These are phyloP conservation scores for Beris morrisii DNA, from an alignment of 2,888 invertebrate species.

Conservation along the genomic window DNA sequence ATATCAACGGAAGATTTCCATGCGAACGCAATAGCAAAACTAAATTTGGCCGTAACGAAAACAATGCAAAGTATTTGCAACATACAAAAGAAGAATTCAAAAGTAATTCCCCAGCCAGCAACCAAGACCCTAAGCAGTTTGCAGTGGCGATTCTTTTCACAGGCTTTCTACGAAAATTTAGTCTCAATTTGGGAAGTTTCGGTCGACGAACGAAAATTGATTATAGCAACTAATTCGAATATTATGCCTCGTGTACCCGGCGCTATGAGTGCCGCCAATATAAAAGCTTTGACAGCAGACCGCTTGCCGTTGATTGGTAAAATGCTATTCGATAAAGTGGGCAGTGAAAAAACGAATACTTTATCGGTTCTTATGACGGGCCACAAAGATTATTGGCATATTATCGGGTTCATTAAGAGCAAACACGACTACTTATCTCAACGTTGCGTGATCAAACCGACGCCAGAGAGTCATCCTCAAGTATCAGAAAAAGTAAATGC, in stretches of 20 bases:
- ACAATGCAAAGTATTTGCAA: conserved; percentile 40
- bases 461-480: conserved; percentile 52
- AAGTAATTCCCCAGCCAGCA: conserved; percentile 48
- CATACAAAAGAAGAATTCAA: conserved; percentile 50
- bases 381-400: conserved; percentile 37
- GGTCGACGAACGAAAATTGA: conserved; percentile 42
- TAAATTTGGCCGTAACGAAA: conserved; percentile 37
- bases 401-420: conserved; percentile 49
- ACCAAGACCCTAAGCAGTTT: conserved; percentile 37
- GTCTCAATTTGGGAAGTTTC: conserved; percentile 53
- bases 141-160: conserved; percentile 46
- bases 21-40: conserved; percentile 14
- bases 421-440: conserved; percentile 42
- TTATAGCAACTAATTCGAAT: conserved; percentile 50
- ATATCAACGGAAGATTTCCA: conserved; percentile 8
- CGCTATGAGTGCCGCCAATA: conserved; percentile 50
- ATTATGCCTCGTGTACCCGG: conserved; percentile 50
- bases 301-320: conserved; percentile 47
- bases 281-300: conserved; percentile 44
- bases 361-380: conserved; percentile 48
- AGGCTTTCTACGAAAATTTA: conserved; percentile 48
- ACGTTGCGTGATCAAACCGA: conserved; percentile 51
- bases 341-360: conserved; percentile 41
- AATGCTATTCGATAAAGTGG: conserved; percentile 46
- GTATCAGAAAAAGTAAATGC: conserved; percentile 53